phyloP scores from a whole-genome alignment of 2,113 vertebrate species.

The Pituophis catenifer region DNA sequence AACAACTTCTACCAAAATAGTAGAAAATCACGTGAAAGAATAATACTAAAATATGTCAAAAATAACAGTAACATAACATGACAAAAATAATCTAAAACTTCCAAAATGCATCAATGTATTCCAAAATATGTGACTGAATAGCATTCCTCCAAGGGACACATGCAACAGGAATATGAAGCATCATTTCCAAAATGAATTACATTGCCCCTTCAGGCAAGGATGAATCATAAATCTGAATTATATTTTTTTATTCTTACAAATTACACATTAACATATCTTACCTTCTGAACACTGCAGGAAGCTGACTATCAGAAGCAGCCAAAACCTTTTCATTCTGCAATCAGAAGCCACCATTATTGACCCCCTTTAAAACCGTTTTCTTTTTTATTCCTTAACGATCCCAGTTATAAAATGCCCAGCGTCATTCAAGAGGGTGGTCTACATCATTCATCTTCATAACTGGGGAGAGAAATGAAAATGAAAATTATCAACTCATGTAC shows the following conservation, averaged over 20 bases:
- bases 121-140: background rate
- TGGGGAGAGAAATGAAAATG: conserved; percentile 70
- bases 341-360: conserved; percentile 91
- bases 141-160: background rate
- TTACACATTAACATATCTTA: conserved; percentile 67
- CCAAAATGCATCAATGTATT: background rate
- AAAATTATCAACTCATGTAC: conserved; percentile 63
- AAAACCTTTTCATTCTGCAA: conserved; percentile 91
- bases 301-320: conserved; percentile 89
- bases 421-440: conserved; percentile 80
- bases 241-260: conserved; percentile 10
- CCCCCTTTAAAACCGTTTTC: conserved; percentile 75
- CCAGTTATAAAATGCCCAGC: conserved; percentile 85
- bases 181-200: background rate
- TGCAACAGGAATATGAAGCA: background rate
- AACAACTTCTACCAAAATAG: background rate
- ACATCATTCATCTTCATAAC: conserved; percentile 90
- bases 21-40: background rate
- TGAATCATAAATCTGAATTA: background rate
- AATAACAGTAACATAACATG: background rate
- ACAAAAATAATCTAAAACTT: background rate
- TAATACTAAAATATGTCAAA: background rate
- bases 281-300: conserved; percentile 92
- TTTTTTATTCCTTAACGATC: conserved; percentile 82
- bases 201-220: background rate